Evolutionary conservation across 2,888 invertebrate species (phyloP), one percentile per base, ranked within the genome.

Genomic region (Griposia aprilina): DNA sequence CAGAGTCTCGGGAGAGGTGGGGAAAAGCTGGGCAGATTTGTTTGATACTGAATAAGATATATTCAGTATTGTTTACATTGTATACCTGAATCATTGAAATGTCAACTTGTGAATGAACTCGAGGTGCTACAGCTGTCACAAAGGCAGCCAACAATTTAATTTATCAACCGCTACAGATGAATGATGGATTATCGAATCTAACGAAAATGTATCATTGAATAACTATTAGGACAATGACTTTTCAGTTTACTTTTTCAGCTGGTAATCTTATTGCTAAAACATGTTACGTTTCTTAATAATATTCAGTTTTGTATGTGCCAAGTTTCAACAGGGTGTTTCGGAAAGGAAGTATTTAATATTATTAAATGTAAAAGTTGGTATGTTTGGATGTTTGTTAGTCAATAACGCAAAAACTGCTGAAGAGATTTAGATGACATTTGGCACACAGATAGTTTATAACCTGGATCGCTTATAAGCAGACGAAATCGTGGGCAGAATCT

Each of bases 91-190:
- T 66, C 81, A 67, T 70, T 67, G 76, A 67, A n/a, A 15, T 30
- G 67, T 77, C 59, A 50, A 63, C 30, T 84, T 48, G 59, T 74
- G 79, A 86, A 83, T 86, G 80, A 82, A 80, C 57, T 67, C 72
- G 48, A 74, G 23, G 30, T 67, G 63, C 55, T 69, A 8, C 30
- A 36, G 45, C 82, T 82, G 82, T 74, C 78, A 74, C 1, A 20
- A 36, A 8, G 5, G 30, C 0, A 67, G 86, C 86, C 83, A 85
- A 83, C 52, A 69, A 85, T 82, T 76, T 81, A 30, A 85, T 73
- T 76, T 57, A 73, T 66, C 26, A 60, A 30, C n/a, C 10, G n/a
- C 10, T 71, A 6, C 45, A 15, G 62, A 66, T 41, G 63, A 82
- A 65, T 36, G 74, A 82, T 80, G 30, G 63, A 69, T 63, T 41